These are phyloP conservation scores for Trididemnum clinides DNA, from an alignment of 23 tunicate species.

Conservation along the genomic window DNA sequence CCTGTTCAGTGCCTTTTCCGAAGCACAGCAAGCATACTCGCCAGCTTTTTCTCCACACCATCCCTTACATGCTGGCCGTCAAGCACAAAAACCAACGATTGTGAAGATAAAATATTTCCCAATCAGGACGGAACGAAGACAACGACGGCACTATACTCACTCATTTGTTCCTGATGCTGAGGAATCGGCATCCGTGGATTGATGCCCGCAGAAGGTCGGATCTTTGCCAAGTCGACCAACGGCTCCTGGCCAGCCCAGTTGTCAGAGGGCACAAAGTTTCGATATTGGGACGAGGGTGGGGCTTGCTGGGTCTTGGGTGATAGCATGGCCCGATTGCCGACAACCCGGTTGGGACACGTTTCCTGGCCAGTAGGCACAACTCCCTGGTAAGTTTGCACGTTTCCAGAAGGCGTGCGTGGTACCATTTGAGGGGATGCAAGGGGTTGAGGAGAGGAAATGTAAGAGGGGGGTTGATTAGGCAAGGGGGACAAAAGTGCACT, in stretches of 20 bases:
- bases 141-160: no score
- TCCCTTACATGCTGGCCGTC: no score
- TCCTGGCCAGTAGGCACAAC: conserved; percentile 52
- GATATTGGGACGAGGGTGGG: conserved; percentile 1
- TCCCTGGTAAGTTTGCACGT: background rate
- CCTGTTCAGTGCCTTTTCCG: no score
- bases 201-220: conserved; percentile 52
- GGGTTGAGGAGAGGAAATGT: background rate
- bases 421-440: background rate
- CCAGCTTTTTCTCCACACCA: no score
- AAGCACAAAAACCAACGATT: no score
- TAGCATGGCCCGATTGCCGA: conserved; percentile 24
- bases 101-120: no score
- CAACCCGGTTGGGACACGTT: conserved; percentile 61
- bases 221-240: conserved; percentile 55
- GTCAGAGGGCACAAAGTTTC: conserved; percentile 3
- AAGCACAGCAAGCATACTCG: no score
- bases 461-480: background rate
- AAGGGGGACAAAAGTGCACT: background rate
- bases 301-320: conserved; percentile 15
- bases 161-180: conserved; percentile 10
- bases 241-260: conserved; percentile 68
- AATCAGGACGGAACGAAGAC: no score
- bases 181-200: conserved; percentile 67
- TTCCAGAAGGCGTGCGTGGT: background rate